Percentiles rank a stretch among this genome's conserved stretches.
Conservation (phyloP, 1,140 invertebrate species). For the Lethrus apterus region DNA sequence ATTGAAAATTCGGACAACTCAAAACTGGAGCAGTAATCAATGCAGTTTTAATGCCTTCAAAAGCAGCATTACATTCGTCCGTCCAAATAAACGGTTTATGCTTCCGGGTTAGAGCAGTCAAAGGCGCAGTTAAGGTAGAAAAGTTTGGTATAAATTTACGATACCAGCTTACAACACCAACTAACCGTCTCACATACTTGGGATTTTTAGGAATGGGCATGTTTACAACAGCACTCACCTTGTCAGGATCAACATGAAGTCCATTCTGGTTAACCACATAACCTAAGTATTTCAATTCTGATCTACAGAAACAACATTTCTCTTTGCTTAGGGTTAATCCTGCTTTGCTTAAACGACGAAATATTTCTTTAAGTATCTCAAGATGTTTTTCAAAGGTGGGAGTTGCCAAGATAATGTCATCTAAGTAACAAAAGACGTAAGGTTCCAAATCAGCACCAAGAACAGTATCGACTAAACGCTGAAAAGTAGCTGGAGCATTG, state of each 20-base stretch:
- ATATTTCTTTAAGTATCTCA: no score
- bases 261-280: background rate
- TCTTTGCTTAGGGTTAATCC: background rate
- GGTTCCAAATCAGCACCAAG: no score
- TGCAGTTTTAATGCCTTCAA: constrained; percentile 20
- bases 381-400: no score
- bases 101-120: constrained; percentile 10
- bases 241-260: background rate
- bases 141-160: constrained; percentile 17
- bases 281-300: background rate
- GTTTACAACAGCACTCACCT: background rate
- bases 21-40: constrained; percentile 16
- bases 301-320: background rate
- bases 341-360: no score
- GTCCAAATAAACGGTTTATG: constrained; percentile 14
- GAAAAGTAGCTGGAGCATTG: no score
- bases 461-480: no score
- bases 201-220: background rate
- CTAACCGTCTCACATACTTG: background rate
- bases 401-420: no score
- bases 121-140: constrained; percentile 7
- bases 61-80: constrained; percentile 1
- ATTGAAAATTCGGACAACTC: constrained; percentile 27
- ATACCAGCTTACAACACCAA: constrained; percentile 14
- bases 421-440: no score